Conservation (phyloP, 1,140 invertebrate genomes). For the Atopsyche davidsoni region DNA sequence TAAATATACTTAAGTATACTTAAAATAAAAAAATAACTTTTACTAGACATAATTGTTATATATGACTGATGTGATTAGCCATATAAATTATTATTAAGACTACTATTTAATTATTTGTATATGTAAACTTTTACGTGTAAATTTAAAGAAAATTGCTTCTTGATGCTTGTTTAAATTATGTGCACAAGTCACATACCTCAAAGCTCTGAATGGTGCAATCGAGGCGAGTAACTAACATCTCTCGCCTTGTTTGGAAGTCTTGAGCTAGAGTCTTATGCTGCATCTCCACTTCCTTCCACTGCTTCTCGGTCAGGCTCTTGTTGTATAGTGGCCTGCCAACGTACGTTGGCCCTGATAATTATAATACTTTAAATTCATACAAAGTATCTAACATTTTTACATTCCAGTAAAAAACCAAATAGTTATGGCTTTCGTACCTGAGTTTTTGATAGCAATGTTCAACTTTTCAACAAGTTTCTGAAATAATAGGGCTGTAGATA, state of each 20-base stretch:
- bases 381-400: not conserved
- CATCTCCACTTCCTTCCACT: conserved; percentile 71
- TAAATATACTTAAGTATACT: conserved; percentile 2
- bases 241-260: conserved; percentile 77
- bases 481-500: conserved; percentile 70
- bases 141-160: too few species aligned
- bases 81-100: too few species aligned
- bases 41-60: too few species aligned
- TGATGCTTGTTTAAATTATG: too few species aligned
- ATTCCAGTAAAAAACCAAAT: not conserved
- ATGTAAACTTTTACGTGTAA: too few species aligned
- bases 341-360: conserved; percentile 49
- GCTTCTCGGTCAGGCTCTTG: conserved; percentile 63
- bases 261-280: conserved; percentile 65
- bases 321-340: conserved; percentile 75
- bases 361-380: too few species aligned
- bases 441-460: conserved; percentile 61
- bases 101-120: too few species aligned
- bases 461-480: conserved; percentile 69
- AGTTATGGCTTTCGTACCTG: conserved; percentile 36
- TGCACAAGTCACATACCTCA: conserved; percentile 57
- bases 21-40: not conserved
- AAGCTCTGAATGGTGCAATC: conserved; percentile 95
- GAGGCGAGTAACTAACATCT: conserved; percentile 83
- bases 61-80: too few species aligned